Conservation (phyloP, 2,888 invertebrate genomes). For the Torymus tubicola region DNA sequence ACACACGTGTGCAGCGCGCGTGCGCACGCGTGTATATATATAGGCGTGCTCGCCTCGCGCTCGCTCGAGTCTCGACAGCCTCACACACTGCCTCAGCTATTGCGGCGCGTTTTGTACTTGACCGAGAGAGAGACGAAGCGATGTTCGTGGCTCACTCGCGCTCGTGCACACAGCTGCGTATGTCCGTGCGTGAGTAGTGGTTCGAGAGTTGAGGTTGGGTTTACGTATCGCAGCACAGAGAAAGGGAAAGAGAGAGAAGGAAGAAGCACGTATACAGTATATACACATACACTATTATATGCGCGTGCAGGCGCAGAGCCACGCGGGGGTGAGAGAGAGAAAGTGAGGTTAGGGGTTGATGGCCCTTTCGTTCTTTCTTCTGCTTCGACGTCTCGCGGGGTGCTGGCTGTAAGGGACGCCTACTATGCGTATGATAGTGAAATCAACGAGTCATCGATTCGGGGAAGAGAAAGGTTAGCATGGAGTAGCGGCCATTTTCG, state of each 20-base stretch:
- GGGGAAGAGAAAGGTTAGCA: no score
- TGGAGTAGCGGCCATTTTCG: no score
- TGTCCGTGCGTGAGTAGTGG: background rate
- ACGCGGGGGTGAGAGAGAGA: conserved; percentile 33
- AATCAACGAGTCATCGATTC: no score
- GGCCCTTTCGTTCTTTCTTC: conserved; percentile 9
- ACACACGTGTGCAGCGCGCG: no score
- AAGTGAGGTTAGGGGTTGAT: conserved; percentile 49
- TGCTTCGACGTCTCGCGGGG: background rate
- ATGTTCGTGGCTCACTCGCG: conserved; percentile 1
- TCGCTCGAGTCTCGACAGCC: no score
- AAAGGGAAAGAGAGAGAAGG: conserved; percentile 14
- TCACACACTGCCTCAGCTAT: no score
- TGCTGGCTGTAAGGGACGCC: background rate
- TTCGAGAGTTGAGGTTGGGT: conserved; percentile 31
- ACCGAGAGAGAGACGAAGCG: conserved; percentile 30
- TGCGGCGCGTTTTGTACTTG: conserved; percentile 20
- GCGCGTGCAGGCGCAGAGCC: background rate
- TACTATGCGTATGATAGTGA: no score
- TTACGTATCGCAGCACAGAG: background rate
- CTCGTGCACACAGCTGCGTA: background rate
- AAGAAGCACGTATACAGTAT: background rate
- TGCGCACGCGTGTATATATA: no score
- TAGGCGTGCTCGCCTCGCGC: no score
- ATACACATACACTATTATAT: background rate